These are phyloP conservation scores for Drosophila asahinai DNA, from an alignment of 1,140 invertebrate genomes.

Conservation along the genomic window DNA sequence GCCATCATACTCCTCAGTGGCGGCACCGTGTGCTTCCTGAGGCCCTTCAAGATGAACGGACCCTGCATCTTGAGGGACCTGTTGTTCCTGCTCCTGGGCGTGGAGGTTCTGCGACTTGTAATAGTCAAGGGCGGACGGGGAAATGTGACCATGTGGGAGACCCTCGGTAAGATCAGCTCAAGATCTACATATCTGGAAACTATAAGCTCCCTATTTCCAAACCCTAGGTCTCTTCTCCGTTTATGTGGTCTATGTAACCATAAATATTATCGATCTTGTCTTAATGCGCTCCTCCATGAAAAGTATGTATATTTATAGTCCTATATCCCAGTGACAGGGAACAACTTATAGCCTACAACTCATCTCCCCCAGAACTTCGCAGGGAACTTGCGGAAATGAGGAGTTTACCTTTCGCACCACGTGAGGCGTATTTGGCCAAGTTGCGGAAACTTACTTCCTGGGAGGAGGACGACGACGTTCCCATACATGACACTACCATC, in stretches of 20 bases:
- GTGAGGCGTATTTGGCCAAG: background rate
- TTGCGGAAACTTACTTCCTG: background rate
- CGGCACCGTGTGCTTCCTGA: slow-evolving; percentile 43
- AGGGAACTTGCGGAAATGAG: slow-evolving; percentile 22
- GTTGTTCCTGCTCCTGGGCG: slow-evolving; percentile 37
- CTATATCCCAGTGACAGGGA: too few relatives aligned
- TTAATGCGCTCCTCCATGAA: slow-evolving; percentile 30
- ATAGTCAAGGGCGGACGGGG: slow-evolving; percentile 9
- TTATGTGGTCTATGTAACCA: slow-evolving; percentile 25
- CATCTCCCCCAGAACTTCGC: slow-evolving; percentile 29
- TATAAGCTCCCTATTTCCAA: too few relatives aligned
- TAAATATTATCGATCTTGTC: slow-evolving; percentile 36
- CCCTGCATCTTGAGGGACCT: slow-evolving; percentile 40
- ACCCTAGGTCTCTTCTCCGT: slow-evolving; percentile 16
- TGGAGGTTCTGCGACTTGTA: slow-evolving; percentile 22
- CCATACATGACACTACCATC: slow-evolving; percentile 22
- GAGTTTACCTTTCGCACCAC: fast-evolving
- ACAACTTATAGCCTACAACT: too few relatives aligned
- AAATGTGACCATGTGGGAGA: background rate
- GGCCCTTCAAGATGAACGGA: slow-evolving; percentile 48
- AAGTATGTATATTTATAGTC: slow-evolving; percentile 21
- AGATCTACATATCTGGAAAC: fast-evolving
- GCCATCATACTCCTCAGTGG: slow-evolving; percentile 50
- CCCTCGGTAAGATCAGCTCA: slow-evolving; percentile 4
- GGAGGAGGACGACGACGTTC: slow-evolving; percentile 34